Conservation (phyloP, 1,140 invertebrate genomes). For the Lutraria rhynchaena region DNA sequence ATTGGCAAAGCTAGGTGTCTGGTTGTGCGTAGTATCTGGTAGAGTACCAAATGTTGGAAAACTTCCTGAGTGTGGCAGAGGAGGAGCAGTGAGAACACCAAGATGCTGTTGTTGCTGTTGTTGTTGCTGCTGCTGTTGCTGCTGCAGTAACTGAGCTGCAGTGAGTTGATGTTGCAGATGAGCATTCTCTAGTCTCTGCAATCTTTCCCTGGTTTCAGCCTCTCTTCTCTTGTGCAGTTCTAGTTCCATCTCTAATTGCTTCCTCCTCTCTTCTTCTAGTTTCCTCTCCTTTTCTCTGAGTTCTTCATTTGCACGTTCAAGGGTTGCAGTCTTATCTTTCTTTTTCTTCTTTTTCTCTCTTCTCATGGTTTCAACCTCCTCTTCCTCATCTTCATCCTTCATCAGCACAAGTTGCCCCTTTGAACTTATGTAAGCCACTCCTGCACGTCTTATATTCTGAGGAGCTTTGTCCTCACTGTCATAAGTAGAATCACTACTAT, state of each 20-base stretch:
- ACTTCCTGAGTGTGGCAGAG: constrained; percentile 56
- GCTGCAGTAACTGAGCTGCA: constrained; percentile 58
- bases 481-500: constrained; percentile 49
- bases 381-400: constrained; percentile 66
- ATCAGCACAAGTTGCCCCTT: constrained; percentile 71
- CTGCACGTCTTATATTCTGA: constrained; percentile 67
- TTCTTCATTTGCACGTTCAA: constrained; percentile 54
- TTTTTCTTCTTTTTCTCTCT: constrained; percentile 72
- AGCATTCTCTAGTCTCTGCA: constrained; percentile 69
- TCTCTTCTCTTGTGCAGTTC: constrained; percentile 68
- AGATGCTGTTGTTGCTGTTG: constrained; percentile 56
- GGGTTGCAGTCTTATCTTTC: constrained; percentile 62
- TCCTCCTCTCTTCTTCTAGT: constrained; percentile 66
- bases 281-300: constrained; percentile 65
- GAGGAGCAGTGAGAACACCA: constrained; percentile 55
- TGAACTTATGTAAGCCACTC: constrained; percentile 70
- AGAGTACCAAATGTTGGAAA: constrained; percentile 59
- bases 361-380: constrained; percentile 24
- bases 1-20: constrained; percentile 15
- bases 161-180: constrained; percentile 61
- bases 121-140: constrained; percentile 62
- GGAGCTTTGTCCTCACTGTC: constrained; percentile 51
- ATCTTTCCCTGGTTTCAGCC: constrained; percentile 67
- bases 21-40: constrained; percentile 31
- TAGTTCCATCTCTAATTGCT: constrained; percentile 68